These are phyloP conservation scores for Heliconius himera DNA, from an alignment of 1,140 invertebrate species.

Conservation along the genomic window DNA sequence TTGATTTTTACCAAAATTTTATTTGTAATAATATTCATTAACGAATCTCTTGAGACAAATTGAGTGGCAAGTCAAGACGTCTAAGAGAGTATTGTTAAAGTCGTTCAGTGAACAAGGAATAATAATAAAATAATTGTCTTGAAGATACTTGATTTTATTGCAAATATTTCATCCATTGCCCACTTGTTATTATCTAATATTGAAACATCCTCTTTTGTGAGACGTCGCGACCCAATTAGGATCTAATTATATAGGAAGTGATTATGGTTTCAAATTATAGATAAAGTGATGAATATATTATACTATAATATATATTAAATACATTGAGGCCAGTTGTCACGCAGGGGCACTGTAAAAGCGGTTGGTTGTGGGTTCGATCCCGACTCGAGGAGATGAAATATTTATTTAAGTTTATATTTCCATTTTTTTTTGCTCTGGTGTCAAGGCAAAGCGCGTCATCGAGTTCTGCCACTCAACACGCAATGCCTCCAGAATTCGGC, in stretches of 20 bases:
- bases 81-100: slow-evolving; percentile 11
- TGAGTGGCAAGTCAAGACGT: slow-evolving; percentile 12
- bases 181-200: not conserved
- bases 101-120: not conserved
- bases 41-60: slow-evolving; percentile 19
- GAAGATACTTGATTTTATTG: not conserved
- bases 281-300: too few species aligned
- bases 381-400: too few species aligned
- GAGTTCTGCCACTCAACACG: too few species aligned
- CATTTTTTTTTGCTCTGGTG: too few species aligned
- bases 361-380: too few species aligned
- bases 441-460: too few species aligned
- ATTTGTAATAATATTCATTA: slow-evolving; percentile 6
- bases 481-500: too few species aligned
- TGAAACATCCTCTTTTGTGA: not conserved
- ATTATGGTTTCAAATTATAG: not conserved
- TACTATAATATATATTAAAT: too few species aligned
- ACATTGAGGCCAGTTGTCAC: too few species aligned
- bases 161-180: not conserved
- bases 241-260: not conserved
- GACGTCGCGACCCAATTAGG: not conserved
- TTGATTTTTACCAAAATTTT: slow-evolving; percentile 2
- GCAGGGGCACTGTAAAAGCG: too few species aligned
- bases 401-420: too few species aligned
- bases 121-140: slow-evolving; percentile 17